Base-by-base conservation (phyloP, 1,140 invertebrate species). In the Chironomus striatipennis region DNA sequence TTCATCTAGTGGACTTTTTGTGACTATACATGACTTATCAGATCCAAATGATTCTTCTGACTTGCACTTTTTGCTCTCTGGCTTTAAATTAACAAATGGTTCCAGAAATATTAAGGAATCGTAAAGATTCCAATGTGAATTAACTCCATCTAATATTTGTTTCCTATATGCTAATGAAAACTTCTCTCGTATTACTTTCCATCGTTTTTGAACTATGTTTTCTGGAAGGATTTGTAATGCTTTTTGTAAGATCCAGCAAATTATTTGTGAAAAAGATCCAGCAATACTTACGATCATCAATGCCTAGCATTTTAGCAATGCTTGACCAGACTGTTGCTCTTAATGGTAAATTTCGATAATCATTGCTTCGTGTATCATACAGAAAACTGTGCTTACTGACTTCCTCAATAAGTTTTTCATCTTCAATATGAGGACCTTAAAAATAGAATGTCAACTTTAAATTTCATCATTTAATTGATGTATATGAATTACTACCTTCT, bases 281-380 rank as follows among this genome's bases (percentile, higher is more conserved):
- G 8, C 7, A 8, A 18, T 8, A 21, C 65, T 70, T 70, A 70
- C 65, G 65, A 9, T 18, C 17, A 8, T 70, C 65, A 21, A 70
- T 20, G 7, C 0, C 0, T 12, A 70, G 18, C 9, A 18, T 70
- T 8, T 70, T 70, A 9, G 65, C 17, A 18, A 70, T 70, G 8
- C 18, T 9, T 7, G 17, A 9, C 65, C 65, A 70, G 18, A 70
- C 10, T 70, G 17, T 21, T 10, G 17, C 20, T 18, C 65, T n/a
- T 18, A 70, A 20, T 20, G 65, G 65, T 70, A 70, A 70, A 70
- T 70, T 70, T 8, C 65, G 5, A 12, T 70, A 70, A 70, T 70
- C 65, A 1, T 17, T 15, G 18, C 17, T 20, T 18, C 17, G 65
- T 21, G 20, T 20, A 70, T 70, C 65, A 7, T 70, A 70, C 2